Evolutionary conservation across 2,797 vertebrate genomes (phyloP).

Genomic region (Phataginus tricuspis): DNA sequence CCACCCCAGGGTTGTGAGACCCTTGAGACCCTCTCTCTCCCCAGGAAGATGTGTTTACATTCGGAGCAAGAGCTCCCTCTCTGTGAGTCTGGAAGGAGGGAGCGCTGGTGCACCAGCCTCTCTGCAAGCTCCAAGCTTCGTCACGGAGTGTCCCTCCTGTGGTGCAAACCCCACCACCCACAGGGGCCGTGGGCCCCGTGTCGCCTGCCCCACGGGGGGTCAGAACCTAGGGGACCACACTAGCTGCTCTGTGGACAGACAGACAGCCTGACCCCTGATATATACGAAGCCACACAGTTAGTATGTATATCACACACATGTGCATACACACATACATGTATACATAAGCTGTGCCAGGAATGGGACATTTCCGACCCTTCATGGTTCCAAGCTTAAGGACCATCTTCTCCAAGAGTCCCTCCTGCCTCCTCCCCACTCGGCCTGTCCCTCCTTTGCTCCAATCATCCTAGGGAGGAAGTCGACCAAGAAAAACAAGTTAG

Average conservation of each 20-base stretch:
- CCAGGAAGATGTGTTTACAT: background rate
- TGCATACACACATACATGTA: too few relatives aligned
- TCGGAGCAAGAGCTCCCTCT: background rate
- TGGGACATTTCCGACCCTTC: background rate
- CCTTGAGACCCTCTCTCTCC: background rate
- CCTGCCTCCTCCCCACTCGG: background rate
- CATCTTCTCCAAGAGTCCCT: background rate
- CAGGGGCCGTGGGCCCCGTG: background rate
- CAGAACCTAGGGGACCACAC: background rate
- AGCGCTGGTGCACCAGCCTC: too few relatives aligned
- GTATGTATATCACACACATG: background rate
- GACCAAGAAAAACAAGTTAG: background rate
- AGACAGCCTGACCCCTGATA: background rate
- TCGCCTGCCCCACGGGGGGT: background rate
- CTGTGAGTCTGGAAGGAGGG: background rate
- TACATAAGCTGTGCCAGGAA: background rate
- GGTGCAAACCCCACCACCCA: background rate
- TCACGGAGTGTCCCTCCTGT: background rate
- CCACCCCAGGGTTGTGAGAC: background rate
- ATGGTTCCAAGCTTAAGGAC: background rate
- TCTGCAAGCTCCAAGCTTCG: background rate
- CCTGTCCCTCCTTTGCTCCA: background rate
- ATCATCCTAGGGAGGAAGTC: background rate
- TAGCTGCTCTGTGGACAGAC: background rate
- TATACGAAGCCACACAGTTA: too few relatives aligned